Base-by-base conservation (phyloP, 2,113 vertebrate species). In the Psilopsiagon aurifrons region DNA sequence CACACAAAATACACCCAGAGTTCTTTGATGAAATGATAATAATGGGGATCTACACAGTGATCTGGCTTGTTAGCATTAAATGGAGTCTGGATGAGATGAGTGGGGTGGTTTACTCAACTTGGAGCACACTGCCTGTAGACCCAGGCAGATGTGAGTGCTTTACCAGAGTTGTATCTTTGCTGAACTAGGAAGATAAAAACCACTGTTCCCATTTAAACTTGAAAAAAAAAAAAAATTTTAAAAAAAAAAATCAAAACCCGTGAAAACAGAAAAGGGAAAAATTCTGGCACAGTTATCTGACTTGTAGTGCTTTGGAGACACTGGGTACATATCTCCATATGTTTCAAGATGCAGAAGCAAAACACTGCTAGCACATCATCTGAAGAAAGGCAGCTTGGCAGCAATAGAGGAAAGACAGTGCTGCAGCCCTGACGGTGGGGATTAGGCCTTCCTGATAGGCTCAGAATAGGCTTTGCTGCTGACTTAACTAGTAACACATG, bases 401-500 rank as follows among this genome's bases (percentile, higher is more conserved):
- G 54, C 37, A 86, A 8, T 37, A 37, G 27, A 73, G 86, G 46
- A 92, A 69, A 66, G 43, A 64, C 88, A 85, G 37, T 23, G 12
- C 63, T 87, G 52, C 69, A 71, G 7, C 43, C 27, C 83, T 92
- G 57, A 64, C 2, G 41, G 57, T n/a, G 83, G 59, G 11, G 25
- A 95, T 88, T 63, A 9, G 64, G 35, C 47, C 68, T 83, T 94
- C 85, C 71, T 80, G 51, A 55, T 11, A 87, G 75, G 71, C 79
- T 74, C 88, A 57, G 77, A 87, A 89, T 29, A 85, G 67, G 67
- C 63, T 87, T 68, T 71, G 68, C 60, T 93, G 75, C 85, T 92
- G 82, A 51, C 59, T 91, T 96, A 95, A 94, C 75, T 35, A 55
- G 46, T 37, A 90, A 84, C 86, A 91, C 66, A 90, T 88, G 91